Base-by-base conservation (phyloP, 2,888 invertebrate species). In the Lacanobia oleracea region DNA sequence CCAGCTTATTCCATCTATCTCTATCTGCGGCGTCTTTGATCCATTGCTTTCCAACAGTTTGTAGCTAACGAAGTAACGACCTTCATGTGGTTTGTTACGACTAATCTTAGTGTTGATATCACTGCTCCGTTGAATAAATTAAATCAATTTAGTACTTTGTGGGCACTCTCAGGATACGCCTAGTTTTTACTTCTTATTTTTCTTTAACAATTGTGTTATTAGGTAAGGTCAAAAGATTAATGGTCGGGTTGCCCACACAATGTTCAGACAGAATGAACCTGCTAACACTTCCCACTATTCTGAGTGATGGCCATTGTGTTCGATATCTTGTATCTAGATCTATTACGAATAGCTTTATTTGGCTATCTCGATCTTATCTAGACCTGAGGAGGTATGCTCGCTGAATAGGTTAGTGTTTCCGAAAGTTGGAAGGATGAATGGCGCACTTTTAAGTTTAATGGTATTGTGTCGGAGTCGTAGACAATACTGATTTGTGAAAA, bases 361-460 rank as follows among this genome's bases (percentile, higher is more conserved):
- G 45, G n/a, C 5, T 64, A 67, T 67, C 23, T 54, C 8, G 50
- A 60, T 78, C 7, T 61, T 45, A 77, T 65, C 63, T 53, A 61
- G 27, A 64, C 6, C 23, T 56, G 12, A 43, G 2, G 9, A 33
- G 63, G 63, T 72, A 21, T 10, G 74, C 54, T 60, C 33, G n/a
- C 2, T 54, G 67, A 73, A 64, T 67, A 50, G 9, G 16, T 48
- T 54, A 63, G 66, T 77, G 21, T 66, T 73, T 79, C 63, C 50
- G 33, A 64, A 21, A 70, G 40, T 12, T 67, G 12, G 27, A 50
- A 53, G 12, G 2, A 73, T 60, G 4, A 57, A 74, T 66, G 9
- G 43, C 9, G 23, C 33, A 43, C 43, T 50, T 21, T 57, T 65
- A 12, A n/a, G 8, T 21, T 56, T 23, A 12, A 0, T 5, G 21